Evolutionary conservation across 2,113 vertebrate species (phyloP).

Genomic region (Pangasianodon hypophthalmus): DNA sequence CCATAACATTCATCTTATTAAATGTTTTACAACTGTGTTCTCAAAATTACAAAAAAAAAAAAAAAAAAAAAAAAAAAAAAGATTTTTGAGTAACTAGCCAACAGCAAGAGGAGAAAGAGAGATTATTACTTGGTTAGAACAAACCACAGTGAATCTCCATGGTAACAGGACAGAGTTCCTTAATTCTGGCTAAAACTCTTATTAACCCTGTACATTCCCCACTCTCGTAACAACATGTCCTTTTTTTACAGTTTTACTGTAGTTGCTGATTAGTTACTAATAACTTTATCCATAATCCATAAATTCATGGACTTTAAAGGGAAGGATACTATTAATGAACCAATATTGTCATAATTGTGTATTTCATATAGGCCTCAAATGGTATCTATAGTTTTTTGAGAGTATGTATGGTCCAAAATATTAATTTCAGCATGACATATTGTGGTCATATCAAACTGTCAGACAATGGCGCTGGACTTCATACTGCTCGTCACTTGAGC

Average conservation of each 20-base stretch:
- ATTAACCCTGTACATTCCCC: conserved; percentile 22
- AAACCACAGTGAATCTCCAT: conserved; percentile 37
- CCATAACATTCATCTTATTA: neutral
- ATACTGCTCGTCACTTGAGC: neutral
- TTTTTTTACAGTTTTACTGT: neutral
- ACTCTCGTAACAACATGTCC: neutral
- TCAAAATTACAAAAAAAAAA: too few species aligned
- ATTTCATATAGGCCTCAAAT: neutral
- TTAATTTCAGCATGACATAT: neutral
- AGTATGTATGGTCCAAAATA: neutral
- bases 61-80: neutral
- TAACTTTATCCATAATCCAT: neutral
- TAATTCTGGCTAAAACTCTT: conserved; percentile 27
- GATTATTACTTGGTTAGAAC: conserved; percentile 32
- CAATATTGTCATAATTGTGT: neutral
- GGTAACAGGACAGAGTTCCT: conserved; percentile 32
- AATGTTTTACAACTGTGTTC: neutral
- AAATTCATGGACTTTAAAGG: neutral
- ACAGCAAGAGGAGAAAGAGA: neutral
- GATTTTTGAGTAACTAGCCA: neutral
- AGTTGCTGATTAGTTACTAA: neutral
- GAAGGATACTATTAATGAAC: neutral
- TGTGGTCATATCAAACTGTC: neutral
- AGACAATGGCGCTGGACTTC: neutral
- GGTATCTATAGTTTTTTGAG: neutral